These are phyloP conservation scores for Belgica antarctica DNA, from an alignment of 2,888 invertebrate species.

Conservation along the genomic window DNA sequence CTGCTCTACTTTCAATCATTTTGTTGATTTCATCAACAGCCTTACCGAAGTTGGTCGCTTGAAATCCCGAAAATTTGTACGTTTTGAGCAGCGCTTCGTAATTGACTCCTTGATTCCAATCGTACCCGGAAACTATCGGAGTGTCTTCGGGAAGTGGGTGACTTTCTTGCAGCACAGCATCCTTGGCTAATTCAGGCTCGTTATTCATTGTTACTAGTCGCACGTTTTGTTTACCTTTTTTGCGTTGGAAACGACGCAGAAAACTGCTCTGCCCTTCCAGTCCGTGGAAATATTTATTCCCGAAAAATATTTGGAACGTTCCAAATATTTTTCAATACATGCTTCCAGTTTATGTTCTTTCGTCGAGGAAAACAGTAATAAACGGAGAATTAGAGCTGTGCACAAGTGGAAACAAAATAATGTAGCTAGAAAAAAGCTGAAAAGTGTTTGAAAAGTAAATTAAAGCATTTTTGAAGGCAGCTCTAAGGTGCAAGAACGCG, in stretches of 20 bases:
- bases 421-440: constrained; percentile 7
- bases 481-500: neutral
- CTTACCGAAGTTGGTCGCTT: constrained; percentile 91
- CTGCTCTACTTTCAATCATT: constrained; percentile 76
- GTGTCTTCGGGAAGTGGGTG: constrained; percentile 65
- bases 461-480: neutral
- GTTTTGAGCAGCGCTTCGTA: constrained; percentile 79
- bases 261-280: neutral
- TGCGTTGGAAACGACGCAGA: neutral
- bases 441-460: neutral
- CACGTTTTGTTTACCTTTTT: neutral
- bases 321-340: too few species aligned
- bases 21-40: constrained; percentile 88
- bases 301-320: too few species aligned
- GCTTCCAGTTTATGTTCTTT: neutral
- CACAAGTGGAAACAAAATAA: neutral
- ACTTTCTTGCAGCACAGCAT: constrained; percentile 71
- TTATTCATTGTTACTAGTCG: neutral
- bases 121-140: constrained; percentile 78
- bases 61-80: constrained; percentile 86
- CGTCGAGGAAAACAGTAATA: neutral
- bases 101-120: constrained; percentile 87
- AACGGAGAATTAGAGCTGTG: neutral
- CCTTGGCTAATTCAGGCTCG: constrained; percentile 60
- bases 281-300: too few species aligned